Evolutionary conservation across 2,888 invertebrate genomes (phyloP).

Genomic region (Eurytoma californica): DNA sequence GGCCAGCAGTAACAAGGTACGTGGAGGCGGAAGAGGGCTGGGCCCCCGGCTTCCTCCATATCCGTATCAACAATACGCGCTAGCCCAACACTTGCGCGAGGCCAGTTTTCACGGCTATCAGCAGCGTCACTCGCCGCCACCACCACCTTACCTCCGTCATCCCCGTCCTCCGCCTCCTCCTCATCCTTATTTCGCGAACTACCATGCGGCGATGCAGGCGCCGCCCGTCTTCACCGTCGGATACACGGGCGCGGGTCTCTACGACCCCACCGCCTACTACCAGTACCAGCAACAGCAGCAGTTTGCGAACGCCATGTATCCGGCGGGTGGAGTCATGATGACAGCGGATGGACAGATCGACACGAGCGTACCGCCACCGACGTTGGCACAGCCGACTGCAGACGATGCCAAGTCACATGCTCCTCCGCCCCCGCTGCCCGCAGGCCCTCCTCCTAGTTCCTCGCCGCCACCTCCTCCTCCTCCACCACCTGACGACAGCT

Average conservation of each 20-base stretch:
- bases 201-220: slow-evolving; percentile 31
- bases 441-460: slow-evolving; percentile 79
- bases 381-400: slow-evolving; percentile 51
- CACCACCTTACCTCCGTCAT: slow-evolving; percentile 62
- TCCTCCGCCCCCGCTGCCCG: slow-evolving; percentile 77
- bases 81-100: slow-evolving; percentile 61
- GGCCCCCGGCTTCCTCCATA: slow-evolving; percentile 64
- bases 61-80: slow-evolving; percentile 60
- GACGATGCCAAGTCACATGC: slow-evolving; percentile 31
- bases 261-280: slow-evolving; percentile 67
- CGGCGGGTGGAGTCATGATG: slow-evolving; percentile 65
- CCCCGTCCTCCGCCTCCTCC: slow-evolving; percentile 59
- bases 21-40: slow-evolving; percentile 70
- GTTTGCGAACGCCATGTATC: slow-evolving; percentile 65
- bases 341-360: slow-evolving; percentile 69
- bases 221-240: slow-evolving; percentile 54
- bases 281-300: slow-evolving; percentile 65
- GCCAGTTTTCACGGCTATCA: slow-evolving; percentile 58
- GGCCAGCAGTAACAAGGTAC: slow-evolving; percentile 74
- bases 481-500: slow-evolving; percentile 56
- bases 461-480: slow-evolving; percentile 79
- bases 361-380: slow-evolving; percentile 71
- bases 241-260: slow-evolving; percentile 58
- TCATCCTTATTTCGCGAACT: slow-evolving; percentile 56
- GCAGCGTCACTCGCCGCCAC: slow-evolving; percentile 45